These are phyloP conservation scores for Neocrepidodera transversa DNA, from an alignment of 2,888 invertebrate species.

Conservation along the genomic window DNA sequence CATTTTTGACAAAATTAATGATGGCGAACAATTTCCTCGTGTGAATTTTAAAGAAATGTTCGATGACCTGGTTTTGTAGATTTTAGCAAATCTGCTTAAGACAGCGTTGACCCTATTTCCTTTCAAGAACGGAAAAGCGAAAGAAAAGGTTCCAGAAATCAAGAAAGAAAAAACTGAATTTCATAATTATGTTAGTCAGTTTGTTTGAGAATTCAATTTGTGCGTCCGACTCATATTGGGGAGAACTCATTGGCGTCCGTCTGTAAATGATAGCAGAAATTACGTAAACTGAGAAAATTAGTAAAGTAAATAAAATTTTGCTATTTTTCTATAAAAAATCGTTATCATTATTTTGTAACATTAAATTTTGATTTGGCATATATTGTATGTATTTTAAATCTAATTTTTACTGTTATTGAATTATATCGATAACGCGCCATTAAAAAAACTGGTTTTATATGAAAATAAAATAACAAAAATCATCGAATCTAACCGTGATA, in stretches of 20 bases:
- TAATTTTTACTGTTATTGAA: too few relatives aligned
- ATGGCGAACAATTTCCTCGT: slow-evolving; percentile 18
- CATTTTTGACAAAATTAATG: slow-evolving; percentile 26
- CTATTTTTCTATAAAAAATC: too few relatives aligned
- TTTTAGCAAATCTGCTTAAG: slow-evolving; percentile 21
- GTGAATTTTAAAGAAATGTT: slow-evolving; percentile 21
- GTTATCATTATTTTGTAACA: too few relatives aligned
- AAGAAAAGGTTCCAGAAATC: neutral
- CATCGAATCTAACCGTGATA: too few relatives aligned
- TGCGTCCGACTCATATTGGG: slow-evolving; percentile 14
- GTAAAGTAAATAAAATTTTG: too few relatives aligned
- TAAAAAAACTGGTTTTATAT: too few relatives aligned
- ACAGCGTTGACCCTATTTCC: slow-evolving; percentile 31
- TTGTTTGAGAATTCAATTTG: slow-evolving; percentile 39
- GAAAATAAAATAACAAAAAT: too few relatives aligned
- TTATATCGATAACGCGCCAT: too few relatives aligned
- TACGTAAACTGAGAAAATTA: too few relatives aligned
- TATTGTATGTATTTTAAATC: too few relatives aligned
- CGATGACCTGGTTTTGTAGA: slow-evolving; percentile 25
- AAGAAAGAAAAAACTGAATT: slow-evolving; percentile 27
- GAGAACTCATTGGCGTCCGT: slow-evolving; percentile 1
- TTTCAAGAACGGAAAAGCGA: slow-evolving; percentile 3
- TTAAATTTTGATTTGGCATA: too few relatives aligned
- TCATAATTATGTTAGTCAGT: slow-evolving; percentile 34
- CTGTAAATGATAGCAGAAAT: too few relatives aligned